Conservation (phyloP, 2,888 invertebrate genomes). For the Tridacna gigas region DNA sequence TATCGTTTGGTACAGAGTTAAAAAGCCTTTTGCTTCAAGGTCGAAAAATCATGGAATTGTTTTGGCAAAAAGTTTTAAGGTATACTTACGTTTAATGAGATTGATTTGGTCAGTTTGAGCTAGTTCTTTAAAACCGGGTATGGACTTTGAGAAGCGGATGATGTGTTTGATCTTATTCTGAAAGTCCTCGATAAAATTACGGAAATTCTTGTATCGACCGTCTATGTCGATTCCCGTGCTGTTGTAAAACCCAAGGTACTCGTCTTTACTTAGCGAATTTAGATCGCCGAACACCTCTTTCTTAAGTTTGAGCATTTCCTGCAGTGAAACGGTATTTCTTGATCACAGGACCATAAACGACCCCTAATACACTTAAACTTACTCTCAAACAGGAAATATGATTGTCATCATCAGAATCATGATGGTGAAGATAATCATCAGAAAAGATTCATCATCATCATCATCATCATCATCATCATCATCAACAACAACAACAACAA, state of each 20-base stretch:
- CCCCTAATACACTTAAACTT: background rate
- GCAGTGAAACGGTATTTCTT: background rate
- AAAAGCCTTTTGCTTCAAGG: too few relatives aligned
- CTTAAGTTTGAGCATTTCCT: conserved; percentile 59
- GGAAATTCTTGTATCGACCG: conserved; percentile 75
- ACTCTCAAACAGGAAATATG: background rate
- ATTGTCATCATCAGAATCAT: too few relatives aligned
- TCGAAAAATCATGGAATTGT: too few relatives aligned
- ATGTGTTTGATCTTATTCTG: conserved; percentile 2
- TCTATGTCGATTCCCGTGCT: conserved; percentile 83
- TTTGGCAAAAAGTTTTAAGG: too few relatives aligned
- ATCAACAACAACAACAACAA: too few relatives aligned
- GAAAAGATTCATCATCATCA: too few relatives aligned
- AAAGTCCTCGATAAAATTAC: background rate
- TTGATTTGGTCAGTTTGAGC: conserved; percentile 79
- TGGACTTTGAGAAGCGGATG: conserved; percentile 67
- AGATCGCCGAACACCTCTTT: conserved; percentile 78
- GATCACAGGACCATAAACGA: background rate
- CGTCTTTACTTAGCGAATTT: conserved; percentile 75
- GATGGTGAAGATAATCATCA: too few relatives aligned
- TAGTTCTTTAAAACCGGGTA: conserved; percentile 81
- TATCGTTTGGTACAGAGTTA: too few relatives aligned
- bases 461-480: too few relatives aligned
- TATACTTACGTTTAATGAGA: conserved; percentile 78
- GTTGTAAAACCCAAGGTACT: conserved; percentile 79